Evolutionary conservation across 2,113 vertebrate species (phyloP), one percentile per base, ranked within the genome.

Genomic region (Paramisgurnus dabryanus): DNA sequence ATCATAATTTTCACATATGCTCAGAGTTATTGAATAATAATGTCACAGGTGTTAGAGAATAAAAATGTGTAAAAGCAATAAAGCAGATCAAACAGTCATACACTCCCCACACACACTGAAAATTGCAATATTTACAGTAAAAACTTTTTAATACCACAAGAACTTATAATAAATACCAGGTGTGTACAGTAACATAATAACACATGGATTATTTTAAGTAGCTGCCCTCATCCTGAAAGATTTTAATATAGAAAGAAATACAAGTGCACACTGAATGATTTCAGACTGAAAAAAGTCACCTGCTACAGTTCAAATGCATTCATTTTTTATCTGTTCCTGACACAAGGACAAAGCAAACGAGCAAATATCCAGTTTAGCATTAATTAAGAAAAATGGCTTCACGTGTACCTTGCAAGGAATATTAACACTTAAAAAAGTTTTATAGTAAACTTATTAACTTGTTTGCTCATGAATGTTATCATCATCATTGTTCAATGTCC

Each of bases 391-490:
- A 22, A 50, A 69, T 69, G 67, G 45, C 67, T 58, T 58, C 55
- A 18, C 7, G 6, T 58, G n/a, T 18, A 58, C n/a, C 55, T 58
- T 58, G 55, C 7, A 18, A 7, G 27, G 12, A 73, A 34, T 45
- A 70, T 17, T 12, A 47, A 34, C 74, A 5, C 47, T 70, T 39
- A 40, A 17, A 49, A 64, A 17, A 40, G 15, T 58, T 55, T 27
- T 60, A 12, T 74, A 66, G 47, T 41, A 27, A 74, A 65, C 73
- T 73, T 27, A 75, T 79, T 77, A 67, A 70, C 64, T 45, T 40
- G 1, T 40, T 39, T 76, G 67, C 34, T 34, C n/a, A 41, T 55
- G 63, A 60, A 66, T 78, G 41, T 79, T 81, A 75, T 82, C 61
- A 27, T 80, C 43, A 66, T 15, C 10, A 71, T 61, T 81, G 22